A percentile compares a stretch with the other conserved stretches of the same genome.
Evolutionary conservation across 2,113 vertebrate species (phyloP).

Genomic region (Rhinopithecus roxellana): DNA sequence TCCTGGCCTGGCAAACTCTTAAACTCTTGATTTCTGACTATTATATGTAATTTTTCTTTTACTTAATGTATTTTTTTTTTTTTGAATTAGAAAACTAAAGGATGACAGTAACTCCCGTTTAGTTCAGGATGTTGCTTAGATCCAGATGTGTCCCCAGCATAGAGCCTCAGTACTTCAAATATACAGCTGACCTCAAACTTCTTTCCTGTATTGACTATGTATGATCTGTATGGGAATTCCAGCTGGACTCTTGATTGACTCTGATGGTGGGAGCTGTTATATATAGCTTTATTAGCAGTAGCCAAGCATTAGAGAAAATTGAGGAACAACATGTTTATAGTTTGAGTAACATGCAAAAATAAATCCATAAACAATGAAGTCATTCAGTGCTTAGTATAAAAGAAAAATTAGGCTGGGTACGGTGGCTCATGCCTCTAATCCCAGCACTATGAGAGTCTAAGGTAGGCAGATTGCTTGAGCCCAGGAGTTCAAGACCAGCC

Average conservation of each 20-base stretch:
- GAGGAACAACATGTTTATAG: background rate
- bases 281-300: background rate
- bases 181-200: background rate
- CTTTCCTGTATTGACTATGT: background rate
- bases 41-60: background rate
- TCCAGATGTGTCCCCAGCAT: background rate
- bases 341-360: background rate
- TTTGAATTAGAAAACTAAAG: conserved; percentile 1
- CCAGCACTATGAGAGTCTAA: too few species aligned
- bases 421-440: too few species aligned
- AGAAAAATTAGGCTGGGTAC: background rate
- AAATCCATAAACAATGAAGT: background rate
- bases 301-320: background rate
- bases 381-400: background rate
- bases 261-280: background rate
- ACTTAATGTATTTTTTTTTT: background rate
- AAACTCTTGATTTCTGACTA: background rate
- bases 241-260: background rate
- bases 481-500: too few species aligned
- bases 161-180: background rate
- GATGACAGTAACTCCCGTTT: background rate
- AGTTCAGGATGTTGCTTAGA: background rate
- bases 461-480: too few species aligned
- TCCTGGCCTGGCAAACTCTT: too few species aligned
- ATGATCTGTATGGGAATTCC: background rate